These are phyloP conservation scores for Ametastegia equiseti DNA, from an alignment of 2,888 invertebrate genomes.

Conservation along the genomic window DNA sequence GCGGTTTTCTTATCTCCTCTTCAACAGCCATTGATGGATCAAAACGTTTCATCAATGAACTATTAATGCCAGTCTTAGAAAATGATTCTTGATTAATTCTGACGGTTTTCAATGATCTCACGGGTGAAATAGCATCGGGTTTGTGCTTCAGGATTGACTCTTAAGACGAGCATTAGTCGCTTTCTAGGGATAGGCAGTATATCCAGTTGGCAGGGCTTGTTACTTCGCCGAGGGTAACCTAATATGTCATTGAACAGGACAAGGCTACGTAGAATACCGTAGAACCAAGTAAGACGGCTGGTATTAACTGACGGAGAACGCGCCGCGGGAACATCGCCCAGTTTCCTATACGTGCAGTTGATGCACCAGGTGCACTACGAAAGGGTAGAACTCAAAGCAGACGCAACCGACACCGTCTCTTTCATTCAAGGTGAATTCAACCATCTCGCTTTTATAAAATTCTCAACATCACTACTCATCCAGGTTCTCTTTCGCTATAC, in stretches of 20 bases:
- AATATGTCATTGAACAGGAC: conserved; percentile 57
- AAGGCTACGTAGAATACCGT: conserved; percentile 31
- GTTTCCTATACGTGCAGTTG: conserved; percentile 13
- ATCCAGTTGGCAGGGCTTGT: conserved; percentile 30
- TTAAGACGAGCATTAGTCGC: background rate
- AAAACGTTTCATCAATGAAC: background rate
- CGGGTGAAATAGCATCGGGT: background rate
- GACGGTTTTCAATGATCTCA: background rate
- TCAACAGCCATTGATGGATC: background rate
- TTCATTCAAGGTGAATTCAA: conserved; percentile 17
- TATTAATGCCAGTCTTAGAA: background rate
- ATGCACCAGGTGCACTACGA: conserved; percentile 45
- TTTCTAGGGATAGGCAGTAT: conserved; percentile 21
- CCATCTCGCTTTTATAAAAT: background rate
- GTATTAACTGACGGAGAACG: background rate
- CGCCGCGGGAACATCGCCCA: background rate
- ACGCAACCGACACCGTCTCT: background rate
- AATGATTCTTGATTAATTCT: background rate
- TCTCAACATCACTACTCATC: background rate
- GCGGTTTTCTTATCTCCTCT: background rate
- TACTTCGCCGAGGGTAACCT: conserved; percentile 53
- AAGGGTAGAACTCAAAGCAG: background rate
- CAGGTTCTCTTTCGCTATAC: no score
- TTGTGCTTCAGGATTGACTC: conserved; percentile 19
- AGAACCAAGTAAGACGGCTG: conserved; percentile 32